These are phyloP conservation scores for Mus spretus DNA, from an alignment of 2,797 vertebrate species.

Conservation along the genomic window DNA sequence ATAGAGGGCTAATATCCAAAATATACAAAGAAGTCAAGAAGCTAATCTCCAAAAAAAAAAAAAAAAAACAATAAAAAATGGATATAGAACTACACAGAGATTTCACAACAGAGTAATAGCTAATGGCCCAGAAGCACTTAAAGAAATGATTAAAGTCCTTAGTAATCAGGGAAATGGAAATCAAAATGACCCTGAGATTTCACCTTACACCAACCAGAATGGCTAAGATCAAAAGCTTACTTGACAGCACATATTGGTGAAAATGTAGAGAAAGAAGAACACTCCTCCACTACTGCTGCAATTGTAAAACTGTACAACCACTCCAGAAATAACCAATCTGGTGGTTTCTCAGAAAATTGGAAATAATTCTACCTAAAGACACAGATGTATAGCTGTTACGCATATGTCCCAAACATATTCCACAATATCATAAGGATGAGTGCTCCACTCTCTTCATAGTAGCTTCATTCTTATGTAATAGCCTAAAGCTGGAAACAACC, in stretches of 20 bases:
- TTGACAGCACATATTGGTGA: background rate
- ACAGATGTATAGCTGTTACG: background rate
- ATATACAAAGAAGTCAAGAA: background rate
- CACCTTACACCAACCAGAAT: background rate
- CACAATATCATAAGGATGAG: too few species aligned
- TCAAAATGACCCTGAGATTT: background rate
- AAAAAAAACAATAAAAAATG: background rate
- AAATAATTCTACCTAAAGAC: background rate
- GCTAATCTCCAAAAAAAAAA: background rate
- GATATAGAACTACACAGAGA: background rate
- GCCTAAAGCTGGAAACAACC: background rate
- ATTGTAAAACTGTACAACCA: background rate
- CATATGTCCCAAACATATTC: background rate
- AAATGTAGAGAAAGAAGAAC: background rate
- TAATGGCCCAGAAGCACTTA: background rate
- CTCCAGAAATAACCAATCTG: background rate
- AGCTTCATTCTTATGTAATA: background rate
- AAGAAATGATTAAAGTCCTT: background rate
- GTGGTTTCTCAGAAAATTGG: background rate
- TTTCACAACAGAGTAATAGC: background rate
- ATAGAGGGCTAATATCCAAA: background rate
- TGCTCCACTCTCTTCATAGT: background rate
- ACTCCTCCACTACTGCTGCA: background rate
- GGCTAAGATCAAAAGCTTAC: background rate
- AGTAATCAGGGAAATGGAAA: background rate